These are phyloP conservation scores for Fundulus diaphanus DNA, from an alignment of 2,797 vertebrate genomes.

Conservation along the genomic window DNA sequence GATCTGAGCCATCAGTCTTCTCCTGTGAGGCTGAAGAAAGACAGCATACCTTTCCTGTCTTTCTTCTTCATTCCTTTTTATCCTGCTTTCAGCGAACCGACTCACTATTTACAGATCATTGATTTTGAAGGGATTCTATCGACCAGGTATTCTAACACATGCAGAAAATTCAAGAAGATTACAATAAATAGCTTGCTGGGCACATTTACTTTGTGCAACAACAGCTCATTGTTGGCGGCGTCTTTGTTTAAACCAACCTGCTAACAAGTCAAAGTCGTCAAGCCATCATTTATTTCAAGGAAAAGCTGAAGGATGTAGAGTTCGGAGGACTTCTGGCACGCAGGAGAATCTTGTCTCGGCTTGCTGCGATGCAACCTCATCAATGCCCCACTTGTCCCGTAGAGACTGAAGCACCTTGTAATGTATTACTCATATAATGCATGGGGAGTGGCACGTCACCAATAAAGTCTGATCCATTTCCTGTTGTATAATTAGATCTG, in stretches of 20 bases:
- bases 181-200: conserved; percentile 15
- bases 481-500: conserved; percentile 30
- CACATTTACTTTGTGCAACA: conserved; percentile 30
- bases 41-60: neutral
- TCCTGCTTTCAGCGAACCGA: conserved; percentile 28
- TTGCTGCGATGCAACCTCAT: conserved; percentile 7
- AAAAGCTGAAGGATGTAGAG: neutral
- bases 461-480: conserved; percentile 44
- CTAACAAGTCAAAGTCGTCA: neutral
- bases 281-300: neutral
- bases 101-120: conserved; percentile 30
- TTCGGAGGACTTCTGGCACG: conserved; percentile 16
- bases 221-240: conserved; percentile 30
- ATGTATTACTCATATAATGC: conserved; percentile 24
- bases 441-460: conserved; percentile 32
- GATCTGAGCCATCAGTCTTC: neutral
- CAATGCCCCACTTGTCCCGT: neutral
- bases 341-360: conserved; percentile 1
- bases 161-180: conserved; percentile 32
- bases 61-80: conserved; percentile 23
- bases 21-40: conserved; percentile 14
- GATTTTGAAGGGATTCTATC: conserved; percentile 33
- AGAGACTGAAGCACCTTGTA: neutral
- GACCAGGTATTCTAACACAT: conserved; percentile 10
- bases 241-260: neutral